Evolutionary conservation across 1,140 invertebrate species (phyloP).

Genomic region (Euura saliciscinereae): DNA sequence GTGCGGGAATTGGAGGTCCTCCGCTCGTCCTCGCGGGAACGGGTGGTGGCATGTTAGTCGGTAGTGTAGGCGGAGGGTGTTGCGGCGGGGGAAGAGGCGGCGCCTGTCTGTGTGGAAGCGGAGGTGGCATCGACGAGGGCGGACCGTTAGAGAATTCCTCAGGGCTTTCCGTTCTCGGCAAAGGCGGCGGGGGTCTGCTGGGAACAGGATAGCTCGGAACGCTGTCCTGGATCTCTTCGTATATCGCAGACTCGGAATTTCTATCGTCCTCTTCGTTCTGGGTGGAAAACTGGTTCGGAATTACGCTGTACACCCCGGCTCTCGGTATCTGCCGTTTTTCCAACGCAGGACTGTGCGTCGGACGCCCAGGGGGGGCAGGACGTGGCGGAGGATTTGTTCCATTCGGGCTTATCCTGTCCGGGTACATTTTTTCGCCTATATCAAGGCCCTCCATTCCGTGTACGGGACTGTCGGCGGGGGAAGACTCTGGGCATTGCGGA

Average conservation of each 20-base stretch:
- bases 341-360: slow-evolving; percentile 44
- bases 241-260: slow-evolving; percentile 57
- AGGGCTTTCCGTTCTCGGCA: slow-evolving; percentile 44
- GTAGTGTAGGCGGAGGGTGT: slow-evolving; percentile 61
- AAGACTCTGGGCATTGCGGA: slow-evolving; percentile 67
- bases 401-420: slow-evolving; percentile 42
- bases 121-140: slow-evolving; percentile 64
- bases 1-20: slow-evolving; percentile 74
- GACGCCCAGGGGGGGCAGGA: slow-evolving; percentile 63
- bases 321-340: slow-evolving; percentile 43
- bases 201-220: slow-evolving; percentile 49
- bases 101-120: slow-evolving; percentile 67
- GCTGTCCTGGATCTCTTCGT: slow-evolving; percentile 64
- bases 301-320: slow-evolving; percentile 51
- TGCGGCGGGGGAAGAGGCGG: slow-evolving; percentile 61
- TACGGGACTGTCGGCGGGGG: slow-evolving; percentile 30
- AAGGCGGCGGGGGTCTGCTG: slow-evolving; percentile 51
- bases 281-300: slow-evolving; percentile 36
- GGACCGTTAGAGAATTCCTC: slow-evolving; percentile 50
- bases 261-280: slow-evolving; percentile 34
- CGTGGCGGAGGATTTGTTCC: slow-evolving; percentile 42
- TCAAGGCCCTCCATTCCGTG: slow-evolving; percentile 55
- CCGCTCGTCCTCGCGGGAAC: slow-evolving; percentile 68
- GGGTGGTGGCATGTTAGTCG: slow-evolving; percentile 62
- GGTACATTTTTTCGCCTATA: slow-evolving; percentile 32